Percentiles rank a stretch among this genome's conserved stretches.
Conservation (phyloP, 2,797 vertebrate species). For the Hyperoplus immaculatus region DNA sequence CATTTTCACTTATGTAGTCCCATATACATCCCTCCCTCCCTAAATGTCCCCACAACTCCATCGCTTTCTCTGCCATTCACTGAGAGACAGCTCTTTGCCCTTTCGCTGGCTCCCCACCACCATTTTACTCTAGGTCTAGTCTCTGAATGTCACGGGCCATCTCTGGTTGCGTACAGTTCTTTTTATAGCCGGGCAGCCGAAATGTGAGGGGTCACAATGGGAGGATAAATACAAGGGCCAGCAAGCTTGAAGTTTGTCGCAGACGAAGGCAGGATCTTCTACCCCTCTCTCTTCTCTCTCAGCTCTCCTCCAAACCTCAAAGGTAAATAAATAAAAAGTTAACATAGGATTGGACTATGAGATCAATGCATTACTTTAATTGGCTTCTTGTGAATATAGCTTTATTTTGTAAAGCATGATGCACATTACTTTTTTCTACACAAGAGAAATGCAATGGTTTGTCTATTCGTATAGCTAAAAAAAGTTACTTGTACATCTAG, state of each 20-base stretch:
- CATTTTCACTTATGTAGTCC: not conserved
- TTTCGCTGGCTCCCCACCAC: conserved; percentile 61
- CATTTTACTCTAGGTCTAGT: conserved; percentile 63
- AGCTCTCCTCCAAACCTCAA: conserved; percentile 75
- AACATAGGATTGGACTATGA: not conserved
- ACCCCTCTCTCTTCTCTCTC: conserved; percentile 73
- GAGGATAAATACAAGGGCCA: conserved; percentile 84
- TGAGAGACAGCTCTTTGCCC: conserved; percentile 72
- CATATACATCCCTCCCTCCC: not conserved
- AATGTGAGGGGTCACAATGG: conserved; percentile 89
- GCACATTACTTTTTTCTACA: not conserved
- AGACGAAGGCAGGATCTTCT: conserved; percentile 79
- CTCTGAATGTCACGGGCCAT: conserved; percentile 82
- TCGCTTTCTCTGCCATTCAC: conserved; percentile 52
- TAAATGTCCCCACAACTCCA: conserved; percentile 14
- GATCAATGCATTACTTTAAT: not conserved
- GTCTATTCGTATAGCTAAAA: not conserved
- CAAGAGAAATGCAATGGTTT: no score
- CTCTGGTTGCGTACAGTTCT: conserved; percentile 84
- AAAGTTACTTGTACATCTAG: not conserved
- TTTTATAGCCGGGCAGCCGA: conserved; percentile 84
- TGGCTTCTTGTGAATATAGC: not conserved
- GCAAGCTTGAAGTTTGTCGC: conserved; percentile 59
- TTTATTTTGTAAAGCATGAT: not conserved
- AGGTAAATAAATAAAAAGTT: conserved; percentile 66